Evolutionary conservation across 2,113 vertebrate species (phyloP), one percentile per base, ranked within the genome.

Genomic region (Rhea americana): DNA sequence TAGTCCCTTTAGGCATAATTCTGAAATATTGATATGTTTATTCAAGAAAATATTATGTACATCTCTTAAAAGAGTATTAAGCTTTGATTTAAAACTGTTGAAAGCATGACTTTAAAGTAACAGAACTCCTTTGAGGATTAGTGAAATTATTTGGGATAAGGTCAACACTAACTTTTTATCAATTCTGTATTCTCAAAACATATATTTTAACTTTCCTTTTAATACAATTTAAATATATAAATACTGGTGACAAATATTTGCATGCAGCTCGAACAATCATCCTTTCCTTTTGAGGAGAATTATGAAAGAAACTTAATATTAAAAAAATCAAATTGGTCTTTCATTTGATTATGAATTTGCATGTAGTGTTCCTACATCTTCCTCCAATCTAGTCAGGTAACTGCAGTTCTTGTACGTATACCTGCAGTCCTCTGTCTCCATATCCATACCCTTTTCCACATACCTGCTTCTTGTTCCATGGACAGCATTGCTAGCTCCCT

Each of bases 31-130:
- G 89, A 72, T 61, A 59, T 96, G 89, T 97, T 97, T 93, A 91
- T 92, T 95, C 59, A 90, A 85, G 87, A 63, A 96, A 96, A 91
- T 94, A 94, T 89, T 96, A 96, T 43, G 86, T 96, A 96, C 45
- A 87, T 96, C 43, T 93, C 71, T 95, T 97, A 86, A 78, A 92
- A 96, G 94, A 96, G 66, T 84, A 89, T 92, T 94, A 93, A 96
- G 63, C 85, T 96, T 95, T 95, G 77, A 95, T 89, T 94, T 94
- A 91, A 77, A 96, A 59, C 78, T 96, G 91, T 96, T 95, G 90
- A 82, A 96, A 91, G 93, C 91, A 93, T 95, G 72, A 90, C 90
- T 91, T 95, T 90, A 95, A 37, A 94, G 70, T 82, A 95, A 76
- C 91, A 95, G 71, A 94, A 37, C 50, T 84, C 58, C 37, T 85